A percentile compares a stretch with the other conserved stretches of the same genome.
phyloP scores from a whole-genome alignment of 2,888 invertebrate species.

The Aphodius sticticus region DNA sequence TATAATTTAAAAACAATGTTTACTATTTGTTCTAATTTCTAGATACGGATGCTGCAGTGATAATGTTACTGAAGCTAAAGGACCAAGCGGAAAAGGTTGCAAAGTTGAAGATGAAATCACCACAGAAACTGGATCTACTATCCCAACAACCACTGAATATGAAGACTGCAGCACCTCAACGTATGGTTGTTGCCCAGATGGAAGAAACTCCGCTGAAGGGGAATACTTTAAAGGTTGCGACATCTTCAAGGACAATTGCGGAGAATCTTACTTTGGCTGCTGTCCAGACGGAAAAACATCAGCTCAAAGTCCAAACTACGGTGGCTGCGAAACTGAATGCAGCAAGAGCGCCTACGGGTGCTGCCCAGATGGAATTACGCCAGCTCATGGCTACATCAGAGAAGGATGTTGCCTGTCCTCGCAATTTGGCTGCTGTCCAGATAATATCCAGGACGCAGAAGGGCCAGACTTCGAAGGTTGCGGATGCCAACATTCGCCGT shows the following conservation, averaged over 20 bases:
- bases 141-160: conserved; percentile 47
- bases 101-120: conserved; percentile 52
- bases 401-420: conserved; percentile 84
- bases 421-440: conserved; percentile 88
- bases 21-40: not conserved
- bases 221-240: conserved; percentile 68
- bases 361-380: conserved; percentile 83
- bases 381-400: conserved; percentile 82
- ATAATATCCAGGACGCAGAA: conserved; percentile 81
- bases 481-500: conserved; percentile 77
- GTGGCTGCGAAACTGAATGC: conserved; percentile 80
- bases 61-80: conserved; percentile 71
- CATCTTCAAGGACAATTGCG: conserved; percentile 60
- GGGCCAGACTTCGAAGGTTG: conserved; percentile 83
- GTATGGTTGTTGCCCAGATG: conserved; percentile 82
- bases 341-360: conserved; percentile 80
- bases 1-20: conserved; percentile 24
- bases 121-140: conserved; percentile 37
- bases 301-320: conserved; percentile 73
- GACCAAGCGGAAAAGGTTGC: conserved; percentile 52
- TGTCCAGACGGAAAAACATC: conserved; percentile 74
- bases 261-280: conserved; percentile 71
- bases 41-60: conserved; percentile 88
- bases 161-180: conserved; percentile 64
- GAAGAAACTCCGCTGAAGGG: conserved; percentile 68